Percentiles rank a stretch among this genome's conserved stretches.
These are phyloP conservation scores for Ridgeia piscesae DNA, from an alignment of 1,140 invertebrate genomes.

Conservation along the genomic window DNA sequence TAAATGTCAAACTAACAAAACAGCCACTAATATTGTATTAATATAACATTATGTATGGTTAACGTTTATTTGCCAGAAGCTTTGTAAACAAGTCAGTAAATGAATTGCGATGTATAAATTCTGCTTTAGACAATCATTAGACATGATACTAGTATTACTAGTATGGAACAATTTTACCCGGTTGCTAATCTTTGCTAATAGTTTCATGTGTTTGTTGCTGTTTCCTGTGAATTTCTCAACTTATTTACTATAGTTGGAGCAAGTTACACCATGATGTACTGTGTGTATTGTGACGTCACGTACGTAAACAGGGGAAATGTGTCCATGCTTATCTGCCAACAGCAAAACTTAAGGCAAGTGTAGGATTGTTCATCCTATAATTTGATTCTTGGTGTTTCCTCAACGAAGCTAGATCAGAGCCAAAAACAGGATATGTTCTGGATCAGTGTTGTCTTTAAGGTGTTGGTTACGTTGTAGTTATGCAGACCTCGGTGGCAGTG, in stretches of 20 bases:
- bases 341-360: background rate
- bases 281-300: background rate
- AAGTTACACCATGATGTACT: background rate
- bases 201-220: background rate
- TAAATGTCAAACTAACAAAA: too few relatives aligned
- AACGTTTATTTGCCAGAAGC: background rate
- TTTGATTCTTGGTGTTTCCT: background rate
- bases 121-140: background rate
- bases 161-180: background rate
- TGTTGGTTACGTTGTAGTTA: background rate
- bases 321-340: too few relatives aligned
- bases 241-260: background rate
- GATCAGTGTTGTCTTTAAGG: background rate
- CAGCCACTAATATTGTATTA: too few relatives aligned
- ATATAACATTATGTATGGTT: background rate
- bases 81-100: background rate
- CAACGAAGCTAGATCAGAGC: background rate
- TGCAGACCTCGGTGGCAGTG: background rate
- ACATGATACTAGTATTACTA: background rate
- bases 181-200: background rate
- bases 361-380: background rate
- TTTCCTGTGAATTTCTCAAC: background rate
- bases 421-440: background rate
- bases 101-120: background rate
- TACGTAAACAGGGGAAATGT: background rate